These are phyloP conservation scores for Petrophora chlorosata DNA, from an alignment of 2,888 invertebrate species.

Conservation along the genomic window DNA sequence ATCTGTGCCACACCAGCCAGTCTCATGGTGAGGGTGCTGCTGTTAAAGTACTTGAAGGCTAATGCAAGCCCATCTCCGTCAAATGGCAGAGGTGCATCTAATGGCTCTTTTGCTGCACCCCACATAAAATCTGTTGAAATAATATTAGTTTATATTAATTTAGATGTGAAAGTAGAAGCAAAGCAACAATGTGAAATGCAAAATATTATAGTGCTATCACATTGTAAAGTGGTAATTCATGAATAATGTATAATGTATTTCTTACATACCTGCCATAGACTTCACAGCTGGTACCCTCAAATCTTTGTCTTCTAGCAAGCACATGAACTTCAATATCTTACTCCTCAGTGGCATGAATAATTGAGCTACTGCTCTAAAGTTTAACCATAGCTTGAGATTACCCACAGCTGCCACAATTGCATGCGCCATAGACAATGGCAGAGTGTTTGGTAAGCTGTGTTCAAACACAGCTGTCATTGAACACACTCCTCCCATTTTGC, in stretches of 20 bases:
- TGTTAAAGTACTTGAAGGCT: conserved; percentile 98
- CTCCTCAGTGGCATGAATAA: conserved; percentile 94
- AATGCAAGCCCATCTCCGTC: conserved; percentile 94
- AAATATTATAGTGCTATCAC: no score
- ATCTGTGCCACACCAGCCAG: conserved; percentile 97
- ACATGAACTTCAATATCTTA: conserved; percentile 96
- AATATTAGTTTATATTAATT: neutral
- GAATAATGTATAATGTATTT: conserved; percentile 7
- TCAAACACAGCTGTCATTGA: conserved; percentile 95
- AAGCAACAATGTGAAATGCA: no score
- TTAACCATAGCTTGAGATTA: conserved; percentile 96
- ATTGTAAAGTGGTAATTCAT: no score
- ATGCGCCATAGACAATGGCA: conserved; percentile 95
- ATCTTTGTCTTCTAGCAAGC: conserved; percentile 95
- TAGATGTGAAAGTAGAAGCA: neutral
- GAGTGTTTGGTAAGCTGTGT: conserved; percentile 86
- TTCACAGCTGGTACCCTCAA: conserved; percentile 93
- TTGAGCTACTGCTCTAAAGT: conserved; percentile 94
- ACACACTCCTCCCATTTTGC: conserved; percentile 94
- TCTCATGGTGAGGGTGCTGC: conserved; percentile 96
- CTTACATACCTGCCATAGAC: conserved; percentile 95
- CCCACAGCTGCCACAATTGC: conserved; percentile 95
- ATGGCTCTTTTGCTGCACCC: conserved; percentile 96
- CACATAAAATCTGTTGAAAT: conserved; percentile 92
- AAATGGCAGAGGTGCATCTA: conserved; percentile 93